Percentiles rank a stretch among this genome's conserved stretches.
phyloP scores from a whole-genome alignment of 92 coral and sea anemone genomes.

The Bergia puertoricense region DNA sequence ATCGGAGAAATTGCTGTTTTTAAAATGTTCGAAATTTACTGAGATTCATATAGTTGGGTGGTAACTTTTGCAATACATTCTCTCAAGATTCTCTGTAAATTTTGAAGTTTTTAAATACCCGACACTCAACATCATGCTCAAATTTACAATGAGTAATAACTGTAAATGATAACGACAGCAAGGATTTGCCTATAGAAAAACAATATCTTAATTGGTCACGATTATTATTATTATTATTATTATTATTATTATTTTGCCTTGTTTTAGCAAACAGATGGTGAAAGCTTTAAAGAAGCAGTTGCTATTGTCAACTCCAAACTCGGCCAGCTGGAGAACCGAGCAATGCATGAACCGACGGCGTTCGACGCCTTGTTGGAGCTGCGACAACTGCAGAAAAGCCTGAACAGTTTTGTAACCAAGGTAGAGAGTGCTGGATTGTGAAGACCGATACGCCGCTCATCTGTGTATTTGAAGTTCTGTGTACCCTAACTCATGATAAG shows the following conservation, averaged over 20 bases:
- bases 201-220: background rate
- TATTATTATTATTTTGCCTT: background rate
- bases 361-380: slow-evolving; percentile 38
- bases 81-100: too few species aligned
- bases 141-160: too few species aligned
- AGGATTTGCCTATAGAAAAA: too few species aligned
- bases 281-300: slow-evolving; percentile 31
- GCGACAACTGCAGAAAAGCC: slow-evolving; percentile 32
- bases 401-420: slow-evolving; percentile 24
- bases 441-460: background rate
- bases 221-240: background rate
- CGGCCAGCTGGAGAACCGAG: slow-evolving; percentile 14
- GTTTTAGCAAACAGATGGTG: slow-evolving; percentile 19
- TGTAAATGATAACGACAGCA: too few species aligned
- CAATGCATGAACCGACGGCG: slow-evolving; percentile 3
- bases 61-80: too few species aligned
- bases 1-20: too few species aligned
- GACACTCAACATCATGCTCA: too few species aligned
- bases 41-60: too few species aligned
- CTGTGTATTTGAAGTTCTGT: background rate
- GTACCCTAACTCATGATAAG: background rate
- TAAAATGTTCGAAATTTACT: too few species aligned
- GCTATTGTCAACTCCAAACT: slow-evolving; percentile 28
- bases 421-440: background rate
- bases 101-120: too few species aligned